Percentiles rank a stretch among this genome's conserved stretches.
Evolutionary conservation across 2,888 invertebrate genomes (phyloP).

Genomic region (Trissolcus japonicus): DNA sequence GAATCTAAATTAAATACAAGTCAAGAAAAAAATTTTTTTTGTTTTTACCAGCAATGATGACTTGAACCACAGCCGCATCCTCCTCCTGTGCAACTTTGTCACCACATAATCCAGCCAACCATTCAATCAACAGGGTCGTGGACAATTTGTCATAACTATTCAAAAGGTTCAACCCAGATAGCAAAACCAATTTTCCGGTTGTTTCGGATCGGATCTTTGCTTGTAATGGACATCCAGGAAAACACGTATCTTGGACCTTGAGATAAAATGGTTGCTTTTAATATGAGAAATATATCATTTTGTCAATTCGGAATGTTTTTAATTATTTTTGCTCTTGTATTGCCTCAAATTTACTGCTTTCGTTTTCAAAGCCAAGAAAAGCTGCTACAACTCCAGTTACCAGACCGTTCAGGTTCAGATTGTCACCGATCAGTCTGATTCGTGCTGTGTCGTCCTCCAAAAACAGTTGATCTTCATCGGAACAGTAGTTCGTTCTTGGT

Average conservation of each 20-base stretch:
- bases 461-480: slow-evolving; percentile 88
- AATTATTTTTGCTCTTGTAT: neutral
- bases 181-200: slow-evolving; percentile 70
- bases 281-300: neutral
- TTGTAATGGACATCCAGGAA: slow-evolving; percentile 80
- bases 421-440: slow-evolving; percentile 85
- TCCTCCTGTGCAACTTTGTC: slow-evolving; percentile 80
- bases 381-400: slow-evolving; percentile 94
- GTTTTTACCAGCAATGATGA: slow-evolving; percentile 89
- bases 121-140: slow-evolving; percentile 87
- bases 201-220: slow-evolving; percentile 25
- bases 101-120: slow-evolving; percentile 88
- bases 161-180: slow-evolving; percentile 87
- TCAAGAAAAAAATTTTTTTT: too few relatives aligned
- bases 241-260: slow-evolving; percentile 88
- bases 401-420: slow-evolving; percentile 79
- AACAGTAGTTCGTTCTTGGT: slow-evolving; percentile 83
- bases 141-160: slow-evolving; percentile 81
- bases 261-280: slow-evolving; percentile 74
- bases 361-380: slow-evolving; percentile 79
- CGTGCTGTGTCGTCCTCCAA: slow-evolving; percentile 95
- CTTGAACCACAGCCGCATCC: slow-evolving; percentile 83
- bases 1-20: neutral
- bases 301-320: too few relatives aligned
- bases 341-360: slow-evolving; percentile 69